phyloP scores from a whole-genome alignment of 2,888 invertebrate genomes.

The Heterodera filipjevi region DNA sequence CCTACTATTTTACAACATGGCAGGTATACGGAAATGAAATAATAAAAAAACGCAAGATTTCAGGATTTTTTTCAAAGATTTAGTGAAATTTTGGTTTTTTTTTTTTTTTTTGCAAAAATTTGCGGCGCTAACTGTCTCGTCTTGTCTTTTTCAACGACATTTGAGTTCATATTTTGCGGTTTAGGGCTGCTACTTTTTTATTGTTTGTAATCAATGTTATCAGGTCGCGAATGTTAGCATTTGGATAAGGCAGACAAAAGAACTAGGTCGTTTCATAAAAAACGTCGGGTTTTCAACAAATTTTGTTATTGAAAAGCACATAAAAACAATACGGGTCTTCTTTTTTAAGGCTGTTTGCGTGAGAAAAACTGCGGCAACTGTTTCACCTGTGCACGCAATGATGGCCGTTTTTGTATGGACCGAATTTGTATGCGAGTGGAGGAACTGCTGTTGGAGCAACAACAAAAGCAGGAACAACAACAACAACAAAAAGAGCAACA shows the following conservation, averaged over 20 bases:
- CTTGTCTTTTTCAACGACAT: no score
- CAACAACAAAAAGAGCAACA: not conserved
- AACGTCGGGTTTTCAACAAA: not conserved
- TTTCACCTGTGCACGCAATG: constrained; percentile 68
- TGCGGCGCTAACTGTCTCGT: no score
- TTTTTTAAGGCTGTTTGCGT: constrained; percentile 74
- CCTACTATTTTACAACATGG: no score
- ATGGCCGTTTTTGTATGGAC: constrained; percentile 34
- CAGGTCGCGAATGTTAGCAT: no score
- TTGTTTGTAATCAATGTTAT: no score
- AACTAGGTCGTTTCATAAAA: no score
- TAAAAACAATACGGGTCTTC: not conserved
- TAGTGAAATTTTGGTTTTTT: not conserved
- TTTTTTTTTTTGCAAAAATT: not conserved
- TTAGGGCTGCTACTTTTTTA: no score
- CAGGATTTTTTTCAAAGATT: no score
- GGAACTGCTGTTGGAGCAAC: constrained; percentile 27
- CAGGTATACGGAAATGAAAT: no score
- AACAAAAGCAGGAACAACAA: constrained; percentile 12
- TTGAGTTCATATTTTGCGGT: no score
- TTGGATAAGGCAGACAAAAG: no score
- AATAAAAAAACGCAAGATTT: no score
- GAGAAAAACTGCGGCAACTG: constrained; percentile 77
- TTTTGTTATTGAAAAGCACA: not conserved
- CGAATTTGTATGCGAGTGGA: constrained; percentile 40